Percentiles rank a stretch among this genome's conserved stretches.
Conservation (phyloP, 2,888 invertebrate species). For the Willowsia nigromaculata region DNA sequence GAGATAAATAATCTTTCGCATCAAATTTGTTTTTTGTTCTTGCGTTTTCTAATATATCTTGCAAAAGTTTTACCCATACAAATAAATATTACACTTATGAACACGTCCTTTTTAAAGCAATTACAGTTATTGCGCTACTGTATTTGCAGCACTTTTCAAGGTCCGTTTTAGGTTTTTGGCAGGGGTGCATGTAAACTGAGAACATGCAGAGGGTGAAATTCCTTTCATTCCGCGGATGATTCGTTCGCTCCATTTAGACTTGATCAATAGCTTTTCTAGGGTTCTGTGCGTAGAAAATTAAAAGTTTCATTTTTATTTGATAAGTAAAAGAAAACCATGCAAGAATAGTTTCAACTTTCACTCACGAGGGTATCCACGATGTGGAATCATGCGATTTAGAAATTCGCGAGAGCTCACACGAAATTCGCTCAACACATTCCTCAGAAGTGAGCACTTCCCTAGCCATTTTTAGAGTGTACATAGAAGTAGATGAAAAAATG, state of each 20-base stretch:
- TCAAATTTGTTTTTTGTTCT: neutral
- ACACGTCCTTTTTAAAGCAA: neutral
- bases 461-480: conserved; percentile 33
- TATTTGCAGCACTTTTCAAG: neutral
- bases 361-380: conserved; percentile 59
- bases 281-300: conserved; percentile 24
- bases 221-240: conserved; percentile 53
- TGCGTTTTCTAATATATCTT: neutral
- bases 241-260: conserved; percentile 46
- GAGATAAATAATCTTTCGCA: neutral
- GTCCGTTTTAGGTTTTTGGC: conserved; percentile 52
- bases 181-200: conserved; percentile 62
- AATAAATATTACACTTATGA: neutral
- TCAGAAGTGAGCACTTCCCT: conserved; percentile 62
- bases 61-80: neutral
- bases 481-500: neutral
- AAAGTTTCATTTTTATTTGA: neutral
- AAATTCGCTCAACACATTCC: conserved; percentile 67
- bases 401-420: conserved; percentile 68
- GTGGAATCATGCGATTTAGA: conserved; percentile 47
- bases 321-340: neutral
- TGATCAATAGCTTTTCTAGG: conserved; percentile 30
- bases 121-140: neutral
- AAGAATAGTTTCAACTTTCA: neutral
- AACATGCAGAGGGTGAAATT: conserved; percentile 13